Base-by-base conservation (phyloP, 2,888 invertebrate species). In the Drosophila barbarae region DNA sequence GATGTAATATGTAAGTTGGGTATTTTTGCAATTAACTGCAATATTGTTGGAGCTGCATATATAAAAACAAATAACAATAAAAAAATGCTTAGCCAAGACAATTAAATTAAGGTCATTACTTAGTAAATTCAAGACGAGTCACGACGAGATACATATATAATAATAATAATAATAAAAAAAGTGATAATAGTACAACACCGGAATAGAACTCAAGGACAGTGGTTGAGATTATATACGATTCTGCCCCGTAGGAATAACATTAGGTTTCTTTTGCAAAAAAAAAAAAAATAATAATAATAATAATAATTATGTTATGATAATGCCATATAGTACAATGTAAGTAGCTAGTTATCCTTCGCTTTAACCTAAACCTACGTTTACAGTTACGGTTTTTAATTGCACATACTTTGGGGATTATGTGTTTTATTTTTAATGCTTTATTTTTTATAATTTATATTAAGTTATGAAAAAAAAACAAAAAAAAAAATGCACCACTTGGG, bases 21-120 rank as follows among this genome's bases (percentile, higher is more conserved):
- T 59, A 28, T 39, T 34, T 41, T 46, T 23, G 34, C 54, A 44
- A 35, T 44, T 60, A 50, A 52, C 51, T 41, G 69, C 66, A 65
- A 66, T 77, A 63, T 73, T 77, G 51, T 69, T 77, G 74, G 83
- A 78, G 78, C 76, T 71, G 73, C 73, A 69, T 74, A 75, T 81
- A 84, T 81, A 84, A 81, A 84, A 84, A 84, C 82, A 78, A 84
- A 84, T 78, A 78, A 78, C 78, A 78, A 84, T 78, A 74, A 80
- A 76, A 78, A 77, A 73, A 52, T 44, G 60, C 73, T 78, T 81
- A 76, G 32, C 10, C 38, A 12, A 51, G 47, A 35, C 30, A 61
- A 36, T 50, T 73, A 77, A 64, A 68, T 71, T 68, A 57, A 51
- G 21, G 36, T 32, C 32, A 41, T 42, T 63, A 64, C 36, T 36